Base-by-base conservation (phyloP, 2,888 invertebrate genomes). In the Rapana venosa region DNA sequence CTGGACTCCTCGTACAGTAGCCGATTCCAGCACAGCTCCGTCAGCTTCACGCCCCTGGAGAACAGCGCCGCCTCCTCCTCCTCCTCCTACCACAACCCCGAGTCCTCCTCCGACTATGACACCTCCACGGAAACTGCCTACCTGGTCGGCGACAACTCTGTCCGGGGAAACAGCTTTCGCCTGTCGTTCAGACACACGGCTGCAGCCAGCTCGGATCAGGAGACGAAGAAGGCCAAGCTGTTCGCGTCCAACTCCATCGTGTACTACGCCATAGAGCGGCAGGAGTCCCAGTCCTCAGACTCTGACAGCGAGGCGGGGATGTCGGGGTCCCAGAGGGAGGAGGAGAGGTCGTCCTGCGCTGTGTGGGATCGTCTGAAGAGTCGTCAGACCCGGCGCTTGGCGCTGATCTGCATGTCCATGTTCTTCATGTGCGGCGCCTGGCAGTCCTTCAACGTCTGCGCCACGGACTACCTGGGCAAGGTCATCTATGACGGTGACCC, bases 401-500 rank as follows among this genome's bases (percentile, higher is more conserved):
- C 66, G 17, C 74, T 87, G 20, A 87, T 87, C 74, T 87, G 87
- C 87, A 15, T n/a, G 26, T 58, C 88, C 61, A 61, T 58, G 66
- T 88, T 88, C 66, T 88, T 88, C 83, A 88, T 66, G 36, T 26
- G 58, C 30, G 81, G 88, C 0, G 81, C 81, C 22, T 66, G 36
- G 81, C 83, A 83, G 81, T 81, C 81, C 22, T 88, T 79, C 66
- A 88, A 88, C 88, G 20, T 79, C 26, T 83, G 66, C 66, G 35
- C n/a, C 61, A 88, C 83, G 1, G 88, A 88, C 58, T 88, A 88
- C 88, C 35, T 88, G 6, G 88, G 88, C 61, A 88, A 88, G 88
- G 88, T 88, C 81, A 36, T 88, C 30, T 88, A 79, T 36, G n/a
- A n/a, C 17, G 88, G 88, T n/a, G 88, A 88, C 88, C 88, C 88